These are phyloP conservation scores for Pollenia amentaria DNA, from an alignment of 2,888 invertebrate species.

Conservation along the genomic window DNA sequence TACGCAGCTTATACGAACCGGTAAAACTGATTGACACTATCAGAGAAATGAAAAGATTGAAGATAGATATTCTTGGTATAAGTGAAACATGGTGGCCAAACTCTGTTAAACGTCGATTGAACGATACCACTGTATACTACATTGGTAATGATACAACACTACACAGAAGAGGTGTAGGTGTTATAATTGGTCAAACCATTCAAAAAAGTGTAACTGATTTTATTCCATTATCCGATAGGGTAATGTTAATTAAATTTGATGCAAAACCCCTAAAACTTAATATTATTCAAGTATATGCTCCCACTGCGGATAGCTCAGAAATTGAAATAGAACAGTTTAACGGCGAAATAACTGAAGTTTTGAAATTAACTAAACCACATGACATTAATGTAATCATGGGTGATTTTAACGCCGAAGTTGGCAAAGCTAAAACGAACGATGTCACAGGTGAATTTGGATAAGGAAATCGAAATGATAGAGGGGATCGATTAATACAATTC, in stretches of 20 bases:
- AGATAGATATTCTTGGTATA: not conserved
- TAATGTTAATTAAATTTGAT: not conserved
- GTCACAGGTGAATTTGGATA: not conserved
- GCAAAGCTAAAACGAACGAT: not conserved
- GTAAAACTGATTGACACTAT: not conserved
- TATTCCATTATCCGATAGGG: not conserved
- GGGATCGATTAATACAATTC: not conserved
- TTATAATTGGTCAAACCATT: not conserved
- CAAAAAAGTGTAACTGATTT: not conserved
- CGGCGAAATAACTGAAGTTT: not conserved
- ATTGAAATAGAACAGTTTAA: not conserved
- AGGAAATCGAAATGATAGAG: not conserved
- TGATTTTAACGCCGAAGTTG: no score
- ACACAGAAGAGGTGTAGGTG: not conserved
- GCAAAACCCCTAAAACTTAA: not conserved
- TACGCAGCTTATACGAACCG: not conserved
- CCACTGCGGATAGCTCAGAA: not conserved
- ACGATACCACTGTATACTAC: not conserved
- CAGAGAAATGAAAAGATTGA: not conserved
- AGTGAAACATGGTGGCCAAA: conserved; percentile 9
- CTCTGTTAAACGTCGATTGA: not conserved
- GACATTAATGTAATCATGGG: not conserved
- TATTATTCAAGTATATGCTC: not conserved
- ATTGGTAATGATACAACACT: not conserved
- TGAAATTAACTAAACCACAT: not conserved